phyloP scores from a whole-genome alignment of 2,888 invertebrate genomes.

The Nymphalis urticae region DNA sequence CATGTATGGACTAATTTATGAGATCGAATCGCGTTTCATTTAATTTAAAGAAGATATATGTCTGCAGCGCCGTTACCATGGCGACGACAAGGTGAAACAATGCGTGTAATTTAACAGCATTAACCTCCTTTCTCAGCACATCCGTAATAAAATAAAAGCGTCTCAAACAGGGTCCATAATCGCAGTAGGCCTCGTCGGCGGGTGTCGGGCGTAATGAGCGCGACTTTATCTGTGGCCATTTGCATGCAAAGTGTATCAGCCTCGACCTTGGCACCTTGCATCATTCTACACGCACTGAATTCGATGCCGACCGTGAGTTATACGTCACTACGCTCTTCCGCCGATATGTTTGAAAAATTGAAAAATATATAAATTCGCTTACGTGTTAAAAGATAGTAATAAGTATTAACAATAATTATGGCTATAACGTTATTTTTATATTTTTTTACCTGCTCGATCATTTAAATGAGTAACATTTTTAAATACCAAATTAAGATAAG shows the following conservation, averaged over 20 bases:
- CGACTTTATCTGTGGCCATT: conserved; percentile 76
- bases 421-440: no score
- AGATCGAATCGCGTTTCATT: conserved; percentile 19
- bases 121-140: conserved; percentile 75
- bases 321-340: conserved; percentile 48
- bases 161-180: conserved; percentile 66
- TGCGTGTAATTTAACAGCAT: conserved; percentile 71
- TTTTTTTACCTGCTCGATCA: no score
- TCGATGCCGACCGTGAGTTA: conserved; percentile 47
- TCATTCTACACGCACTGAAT: conserved; percentile 59
- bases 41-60: conserved; percentile 15
- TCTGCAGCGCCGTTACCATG: conserved; percentile 49
- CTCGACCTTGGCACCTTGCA: conserved; percentile 76
- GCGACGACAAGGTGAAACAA: conserved; percentile 70
- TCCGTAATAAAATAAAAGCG: conserved; percentile 73
- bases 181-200: conserved; percentile 60
- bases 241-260: conserved; percentile 71
- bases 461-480: neutral
- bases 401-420: no score
- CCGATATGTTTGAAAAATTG: neutral
- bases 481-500: neutral
- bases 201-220: conserved; percentile 72
- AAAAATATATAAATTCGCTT: no score
- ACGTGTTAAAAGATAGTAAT: no score
- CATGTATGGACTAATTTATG: neutral